phyloP scores from a whole-genome alignment of 2,113 vertebrate genomes.

The Sus scrofa region DNA sequence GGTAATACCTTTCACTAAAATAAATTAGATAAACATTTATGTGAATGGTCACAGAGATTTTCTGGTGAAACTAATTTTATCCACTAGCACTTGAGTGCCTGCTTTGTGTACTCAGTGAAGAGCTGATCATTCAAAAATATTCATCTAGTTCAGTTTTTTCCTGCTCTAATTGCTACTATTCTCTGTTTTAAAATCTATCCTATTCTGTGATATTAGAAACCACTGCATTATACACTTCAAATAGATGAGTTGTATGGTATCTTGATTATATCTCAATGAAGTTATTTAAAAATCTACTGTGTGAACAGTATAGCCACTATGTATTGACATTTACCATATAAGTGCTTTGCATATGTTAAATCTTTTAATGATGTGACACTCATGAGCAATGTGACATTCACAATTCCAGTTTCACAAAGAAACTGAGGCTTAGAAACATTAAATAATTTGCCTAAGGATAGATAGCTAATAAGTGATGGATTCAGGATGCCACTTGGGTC shows the following conservation, averaged over 20 bases:
- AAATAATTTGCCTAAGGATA: not conserved
- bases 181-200: not conserved
- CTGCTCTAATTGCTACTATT: not conserved
- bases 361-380: not conserved
- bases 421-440: not conserved
- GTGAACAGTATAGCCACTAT: not conserved
- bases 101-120: not conserved
- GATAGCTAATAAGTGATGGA: not conserved
- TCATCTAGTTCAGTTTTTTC: not conserved
- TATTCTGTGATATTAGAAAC: not conserved
- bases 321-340: not conserved
- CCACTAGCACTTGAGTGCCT: not conserved
- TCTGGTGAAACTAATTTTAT: conserved; percentile 24
- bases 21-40: not conserved
- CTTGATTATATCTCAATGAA: not conserved
- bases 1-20: not conserved
- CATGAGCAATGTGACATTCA: not conserved
- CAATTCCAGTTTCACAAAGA: conserved; percentile 6
- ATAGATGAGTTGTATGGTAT: not conserved
- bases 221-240: not conserved
- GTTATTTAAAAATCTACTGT: not conserved
- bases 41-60: not conserved
- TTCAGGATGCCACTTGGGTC: not conserved
- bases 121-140: conserved; percentile 21
- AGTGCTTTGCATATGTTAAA: not conserved